Base-by-base conservation (phyloP, 2,888 invertebrate species). In the Parnassius apollo region DNA sequence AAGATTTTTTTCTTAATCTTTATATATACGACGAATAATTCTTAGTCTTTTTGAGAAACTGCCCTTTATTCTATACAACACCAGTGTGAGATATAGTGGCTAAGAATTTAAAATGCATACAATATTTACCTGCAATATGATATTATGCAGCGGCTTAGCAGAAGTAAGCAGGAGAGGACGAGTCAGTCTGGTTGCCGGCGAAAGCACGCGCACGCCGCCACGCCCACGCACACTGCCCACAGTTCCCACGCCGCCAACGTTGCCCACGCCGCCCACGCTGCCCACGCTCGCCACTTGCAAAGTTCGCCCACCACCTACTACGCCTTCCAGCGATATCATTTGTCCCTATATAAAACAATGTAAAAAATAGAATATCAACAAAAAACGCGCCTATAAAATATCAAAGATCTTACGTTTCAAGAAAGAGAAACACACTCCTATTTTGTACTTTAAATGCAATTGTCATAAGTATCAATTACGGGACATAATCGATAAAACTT, bases 71-170 rank as follows among this genome's bases (percentile, higher is more conserved):
- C 7, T 4, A 35, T 35, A 35, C 7, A 35, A 7, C 35, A 35
- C 4, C 7, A 35, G 35, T 35, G 4, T 35, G 35, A 4, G 35
- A 35, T 7, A 35, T 7, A 35, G 35, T 35, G 35, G 35, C 35
- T 35, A 35, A 35, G 35, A 35, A 35, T 64, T 46, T 53, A 42
- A 52, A 42, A 22, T 12, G 10, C 11, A 51, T 49, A 61, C 44
- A 22, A 62, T 35, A 7, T 13, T 49, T 13, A 85, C 90, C 86
- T 90, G 91, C 53, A 91, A 65, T 70, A 89, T 88, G 46, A 89
- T 85, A 65, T 90, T 89, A 67, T 88, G 87, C 50, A 88, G 75
- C 35, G 89, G 89, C 65, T 90, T 90, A 42, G 77, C 80, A 10
- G 87, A 68, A 1, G 88, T 78, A 18, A 91, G 81, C 42, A 91